Evolutionary conservation across 2,113 vertebrate genomes (phyloP).

Genomic region (Semicossyphus pulcher): DNA sequence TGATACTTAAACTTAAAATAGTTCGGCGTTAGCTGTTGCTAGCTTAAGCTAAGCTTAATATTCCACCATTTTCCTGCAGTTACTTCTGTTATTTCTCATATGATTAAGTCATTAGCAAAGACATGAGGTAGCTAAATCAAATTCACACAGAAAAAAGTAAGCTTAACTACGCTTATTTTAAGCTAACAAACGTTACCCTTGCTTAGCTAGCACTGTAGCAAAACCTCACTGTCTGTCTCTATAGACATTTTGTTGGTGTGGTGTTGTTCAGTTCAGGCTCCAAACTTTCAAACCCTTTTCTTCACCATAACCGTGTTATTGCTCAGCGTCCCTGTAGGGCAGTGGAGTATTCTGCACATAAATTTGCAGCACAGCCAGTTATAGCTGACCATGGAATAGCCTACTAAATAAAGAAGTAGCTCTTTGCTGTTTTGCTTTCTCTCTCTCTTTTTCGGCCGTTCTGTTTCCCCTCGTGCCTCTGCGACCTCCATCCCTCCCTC

Average conservation of each 20-base stretch:
- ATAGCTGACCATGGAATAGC: neutral
- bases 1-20: no score
- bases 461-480: conserved; percentile 25
- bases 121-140: neutral
- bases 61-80: no score
- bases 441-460: conserved; percentile 10
- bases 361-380: conserved; percentile 4
- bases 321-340: neutral
- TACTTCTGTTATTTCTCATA: no score
- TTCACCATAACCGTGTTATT: neutral
- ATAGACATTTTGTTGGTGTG: no score
- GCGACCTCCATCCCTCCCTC: conserved; percentile 69
- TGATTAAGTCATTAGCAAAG: neutral
- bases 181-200: neutral
- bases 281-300: neutral
- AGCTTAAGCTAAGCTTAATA: no score
- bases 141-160: no score
- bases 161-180: neutral
- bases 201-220: neutral
- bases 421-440: conserved; percentile 8
- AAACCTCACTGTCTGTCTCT: neutral
- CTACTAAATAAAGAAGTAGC: conserved; percentile 26
- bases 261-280: neutral
- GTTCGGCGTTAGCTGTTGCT: no score
- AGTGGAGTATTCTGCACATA: neutral